A percentile compares a stretch with the other conserved stretches of the same genome.
Conservation (phyloP, 1,140 invertebrate genomes). For the Proales similis region DNA sequence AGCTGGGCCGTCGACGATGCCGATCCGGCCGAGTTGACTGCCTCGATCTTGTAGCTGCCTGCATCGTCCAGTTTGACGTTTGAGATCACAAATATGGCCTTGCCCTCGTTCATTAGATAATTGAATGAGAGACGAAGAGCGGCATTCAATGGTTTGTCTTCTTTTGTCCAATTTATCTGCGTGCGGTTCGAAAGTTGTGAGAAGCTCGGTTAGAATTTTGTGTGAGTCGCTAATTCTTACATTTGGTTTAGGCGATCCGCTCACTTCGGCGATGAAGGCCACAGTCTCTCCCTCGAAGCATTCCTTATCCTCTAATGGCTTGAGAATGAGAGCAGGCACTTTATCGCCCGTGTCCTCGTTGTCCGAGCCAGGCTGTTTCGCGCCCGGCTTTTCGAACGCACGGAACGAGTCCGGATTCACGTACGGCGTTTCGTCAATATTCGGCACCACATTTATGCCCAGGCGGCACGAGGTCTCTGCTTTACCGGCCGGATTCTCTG, state of each 20-base stretch:
- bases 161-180: constrained; percentile 25
- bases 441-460: constrained; percentile 57
- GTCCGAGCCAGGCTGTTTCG: neutral
- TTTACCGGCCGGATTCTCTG: constrained; percentile 81
- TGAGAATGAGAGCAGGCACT: constrained; percentile 25
- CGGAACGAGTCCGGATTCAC: constrained; percentile 27
- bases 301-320: constrained; percentile 33
- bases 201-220: too few relatives aligned
- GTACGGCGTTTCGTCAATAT: constrained; percentile 20
- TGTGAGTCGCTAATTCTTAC: constrained; percentile 40
- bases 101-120: constrained; percentile 61
- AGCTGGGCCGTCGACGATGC: constrained; percentile 84
- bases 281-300: constrained; percentile 43
- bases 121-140: neutral
- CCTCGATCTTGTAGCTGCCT: constrained; percentile 93
- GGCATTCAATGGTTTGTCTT: neutral
- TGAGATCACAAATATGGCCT: constrained; percentile 76
- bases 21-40: constrained; percentile 87
- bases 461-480: constrained; percentile 46
- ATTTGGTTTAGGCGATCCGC: constrained; percentile 48
- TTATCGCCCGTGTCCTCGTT: constrained; percentile 26
- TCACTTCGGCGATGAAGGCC: constrained; percentile 45
- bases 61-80: constrained; percentile 71
- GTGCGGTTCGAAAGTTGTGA: neutral
- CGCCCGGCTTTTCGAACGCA: neutral